Percentiles rank a stretch among this genome's conserved stretches.
These are phyloP conservation scores for Dasyurus viverrinus DNA, from an alignment of 2,113 vertebrate species.

Conservation along the genomic window DNA sequence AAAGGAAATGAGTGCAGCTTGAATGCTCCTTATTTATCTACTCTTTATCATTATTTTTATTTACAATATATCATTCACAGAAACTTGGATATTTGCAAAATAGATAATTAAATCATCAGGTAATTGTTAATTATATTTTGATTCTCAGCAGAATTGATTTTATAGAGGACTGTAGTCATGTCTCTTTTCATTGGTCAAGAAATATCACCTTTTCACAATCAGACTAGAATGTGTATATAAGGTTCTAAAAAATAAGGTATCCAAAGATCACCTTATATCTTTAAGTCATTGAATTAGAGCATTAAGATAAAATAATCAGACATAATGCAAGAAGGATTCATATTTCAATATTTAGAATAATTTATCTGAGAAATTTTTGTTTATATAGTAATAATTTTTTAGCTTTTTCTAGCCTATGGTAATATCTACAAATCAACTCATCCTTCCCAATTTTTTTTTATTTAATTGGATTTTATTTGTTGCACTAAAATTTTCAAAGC, in stretches of 20 bases:
- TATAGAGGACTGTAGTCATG: background rate
- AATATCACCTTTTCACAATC: background rate
- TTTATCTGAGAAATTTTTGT: background rate
- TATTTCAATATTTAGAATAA: no score
- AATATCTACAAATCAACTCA: background rate
- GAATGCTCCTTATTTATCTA: background rate
- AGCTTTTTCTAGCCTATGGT: background rate
- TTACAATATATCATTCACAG: background rate
- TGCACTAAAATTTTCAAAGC: background rate
- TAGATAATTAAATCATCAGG: background rate
- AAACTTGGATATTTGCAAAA: background rate
- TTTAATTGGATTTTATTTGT: background rate
- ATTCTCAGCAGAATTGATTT: background rate
- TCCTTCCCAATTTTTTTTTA: background rate
- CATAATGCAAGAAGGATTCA: background rate
- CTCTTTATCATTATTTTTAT: background rate
- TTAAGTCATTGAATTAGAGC: background rate
- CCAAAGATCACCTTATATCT: background rate
- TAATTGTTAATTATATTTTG: background rate
- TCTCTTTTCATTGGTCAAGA: background rate
- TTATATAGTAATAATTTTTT: background rate
- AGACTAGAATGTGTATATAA: background rate
- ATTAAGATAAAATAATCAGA: background rate
- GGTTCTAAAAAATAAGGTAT: background rate
- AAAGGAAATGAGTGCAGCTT: background rate